These are phyloP conservation scores for Gambusia yucatana DNA, from an alignment of 2,797 vertebrate genomes.

Conservation along the genomic window DNA sequence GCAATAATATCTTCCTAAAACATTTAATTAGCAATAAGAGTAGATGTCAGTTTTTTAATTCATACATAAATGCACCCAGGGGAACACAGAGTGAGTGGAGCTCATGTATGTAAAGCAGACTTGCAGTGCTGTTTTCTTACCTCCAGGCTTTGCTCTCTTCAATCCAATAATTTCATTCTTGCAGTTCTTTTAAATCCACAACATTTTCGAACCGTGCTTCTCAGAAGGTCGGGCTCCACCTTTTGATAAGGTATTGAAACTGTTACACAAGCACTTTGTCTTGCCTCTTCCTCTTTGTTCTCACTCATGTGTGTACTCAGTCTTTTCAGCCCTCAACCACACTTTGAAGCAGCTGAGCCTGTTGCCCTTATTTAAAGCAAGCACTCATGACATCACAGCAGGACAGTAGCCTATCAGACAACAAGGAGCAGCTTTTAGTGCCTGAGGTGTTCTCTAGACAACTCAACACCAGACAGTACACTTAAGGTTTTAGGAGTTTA, in stretches of 20 bases:
- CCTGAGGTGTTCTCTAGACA: conserved; percentile 38
- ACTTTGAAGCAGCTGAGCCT: conserved; percentile 65
- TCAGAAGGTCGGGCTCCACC: conserved; percentile 38
- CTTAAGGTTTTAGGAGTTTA: conserved; percentile 11
- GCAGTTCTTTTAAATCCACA: conserved; percentile 56
- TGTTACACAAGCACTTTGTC: conserved; percentile 19
- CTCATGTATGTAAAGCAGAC: conserved; percentile 6
- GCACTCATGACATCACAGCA: conserved; percentile 66
- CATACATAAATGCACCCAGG: neutral
- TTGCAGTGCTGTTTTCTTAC: conserved; percentile 43
- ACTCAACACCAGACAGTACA: conserved; percentile 25
- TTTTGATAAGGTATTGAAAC: conserved; percentile 30
- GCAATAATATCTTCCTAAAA: neutral
- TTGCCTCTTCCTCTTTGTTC: conserved; percentile 25
- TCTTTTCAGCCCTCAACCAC: conserved; percentile 46
- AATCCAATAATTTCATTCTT: conserved; percentile 54
- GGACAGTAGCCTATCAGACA: conserved; percentile 63
- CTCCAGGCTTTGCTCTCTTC: conserved; percentile 44
- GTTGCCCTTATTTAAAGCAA: conserved; percentile 60
- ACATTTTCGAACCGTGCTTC: conserved; percentile 50
- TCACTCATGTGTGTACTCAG: conserved; percentile 41
- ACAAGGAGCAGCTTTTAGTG: conserved; percentile 41
- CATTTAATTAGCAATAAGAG: neutral
- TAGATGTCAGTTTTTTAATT: neutral
- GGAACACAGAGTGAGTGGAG: conserved; percentile 4